phyloP scores from a whole-genome alignment of 2,113 vertebrate species.

The Percopsis transmontana region DNA sequence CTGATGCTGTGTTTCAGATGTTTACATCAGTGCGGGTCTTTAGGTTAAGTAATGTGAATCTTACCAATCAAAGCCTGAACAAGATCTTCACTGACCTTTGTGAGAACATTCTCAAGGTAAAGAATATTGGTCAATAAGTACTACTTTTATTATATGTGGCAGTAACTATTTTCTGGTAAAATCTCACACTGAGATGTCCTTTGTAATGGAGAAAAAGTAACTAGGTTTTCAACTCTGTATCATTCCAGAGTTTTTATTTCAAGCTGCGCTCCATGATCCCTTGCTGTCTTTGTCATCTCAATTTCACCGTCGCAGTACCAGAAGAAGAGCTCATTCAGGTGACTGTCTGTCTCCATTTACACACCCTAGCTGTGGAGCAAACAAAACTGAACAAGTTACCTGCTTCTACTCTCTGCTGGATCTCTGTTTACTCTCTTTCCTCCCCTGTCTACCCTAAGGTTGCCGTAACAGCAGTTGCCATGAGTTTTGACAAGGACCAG shows the following conservation, averaged over 20 bases:
- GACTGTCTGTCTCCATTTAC: background rate
- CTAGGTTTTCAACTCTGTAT: too few species aligned
- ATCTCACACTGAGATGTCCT: background rate
- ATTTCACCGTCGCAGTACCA: slow-evolving; percentile 95
- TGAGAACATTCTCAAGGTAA: slow-evolving; percentile 97
- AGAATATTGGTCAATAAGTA: slow-evolving; percentile 3
- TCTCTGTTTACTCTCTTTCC: slow-evolving; percentile 6
- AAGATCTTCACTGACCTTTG: slow-evolving; percentile 97
- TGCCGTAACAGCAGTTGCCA: slow-evolving; percentile 94
- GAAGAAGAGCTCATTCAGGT: slow-evolving; percentile 98
- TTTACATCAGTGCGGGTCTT: slow-evolving; percentile 96
- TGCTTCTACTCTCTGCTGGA: background rate
- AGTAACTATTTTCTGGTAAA: background rate
- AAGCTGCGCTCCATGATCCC: slow-evolving; percentile 96
- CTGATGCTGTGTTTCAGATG: slow-evolving; percentile 82
- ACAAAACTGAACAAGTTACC: background rate
- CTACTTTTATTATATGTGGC: background rate
- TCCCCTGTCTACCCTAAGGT: slow-evolving; percentile 74
- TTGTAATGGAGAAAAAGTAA: too few species aligned
- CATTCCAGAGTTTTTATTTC: slow-evolving; percentile 92
- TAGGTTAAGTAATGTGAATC: slow-evolving; percentile 86
- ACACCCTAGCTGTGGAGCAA: background rate
- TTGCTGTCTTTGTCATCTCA: slow-evolving; percentile 96
- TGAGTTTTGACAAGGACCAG: slow-evolving; percentile 94
- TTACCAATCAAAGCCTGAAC: slow-evolving; percentile 95